These are phyloP conservation scores for Dyspetes luteomarginatus DNA, from an alignment of 2,888 invertebrate species.

Conservation along the genomic window DNA sequence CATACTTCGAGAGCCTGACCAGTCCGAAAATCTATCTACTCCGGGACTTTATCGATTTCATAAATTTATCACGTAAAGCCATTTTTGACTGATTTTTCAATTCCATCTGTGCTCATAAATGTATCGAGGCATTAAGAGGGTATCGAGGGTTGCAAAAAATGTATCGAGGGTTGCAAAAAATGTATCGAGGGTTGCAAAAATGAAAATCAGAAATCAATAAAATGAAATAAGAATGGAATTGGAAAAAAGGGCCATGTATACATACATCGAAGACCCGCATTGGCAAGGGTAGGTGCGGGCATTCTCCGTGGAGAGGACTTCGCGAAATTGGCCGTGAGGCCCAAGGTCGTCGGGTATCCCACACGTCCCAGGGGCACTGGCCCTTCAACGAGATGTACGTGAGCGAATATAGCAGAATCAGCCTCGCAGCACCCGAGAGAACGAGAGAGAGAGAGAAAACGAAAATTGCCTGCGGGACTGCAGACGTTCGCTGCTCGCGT, in stretches of 20 bases:
- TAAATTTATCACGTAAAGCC: no score
- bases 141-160: no score
- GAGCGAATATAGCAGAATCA: conserved; percentile 4
- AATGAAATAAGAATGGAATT: conserved; percentile 54
- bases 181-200: no score
- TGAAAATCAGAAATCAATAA: no score
- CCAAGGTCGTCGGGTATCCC: conserved; percentile 82
- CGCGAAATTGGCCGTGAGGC: conserved; percentile 80
- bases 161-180: no score
- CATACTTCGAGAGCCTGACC: no score
- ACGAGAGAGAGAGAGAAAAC: conserved; percentile 12
- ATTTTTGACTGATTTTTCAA: no score
- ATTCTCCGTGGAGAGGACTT: conserved; percentile 64
- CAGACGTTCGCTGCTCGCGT: conserved; percentile 24
- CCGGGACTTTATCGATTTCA: no score
- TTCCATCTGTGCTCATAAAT: no score
- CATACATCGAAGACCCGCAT: conserved; percentile 15
- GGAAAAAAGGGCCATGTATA: conserved; percentile 31
- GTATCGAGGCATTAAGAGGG: no score
- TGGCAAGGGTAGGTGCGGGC: conserved; percentile 42
- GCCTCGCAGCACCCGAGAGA: conserved; percentile 16
- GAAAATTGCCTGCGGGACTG: conserved; percentile 46
- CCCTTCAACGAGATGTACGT: conserved; percentile 67
- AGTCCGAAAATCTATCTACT: no score
- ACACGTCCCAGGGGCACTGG: conserved; percentile 80